These are phyloP conservation scores for Condylura cristata DNA, from an alignment of 2,113 vertebrate species.

Conservation along the genomic window DNA sequence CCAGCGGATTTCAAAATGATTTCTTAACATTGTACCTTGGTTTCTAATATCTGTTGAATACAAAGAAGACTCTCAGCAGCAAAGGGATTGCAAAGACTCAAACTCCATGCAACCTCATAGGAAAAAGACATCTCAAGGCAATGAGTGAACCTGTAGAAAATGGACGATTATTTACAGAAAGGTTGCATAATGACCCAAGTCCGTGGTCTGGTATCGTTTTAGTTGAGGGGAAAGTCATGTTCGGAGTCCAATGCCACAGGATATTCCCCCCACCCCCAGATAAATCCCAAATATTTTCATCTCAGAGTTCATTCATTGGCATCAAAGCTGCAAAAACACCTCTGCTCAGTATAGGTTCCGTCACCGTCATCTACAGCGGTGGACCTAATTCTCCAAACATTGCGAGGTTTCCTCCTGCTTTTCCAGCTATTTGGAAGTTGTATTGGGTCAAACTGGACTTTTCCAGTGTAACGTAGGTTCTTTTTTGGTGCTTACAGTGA, in stretches of 20 bases:
- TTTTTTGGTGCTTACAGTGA: slow-evolving; percentile 75
- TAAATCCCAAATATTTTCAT: slow-evolving; percentile 76
- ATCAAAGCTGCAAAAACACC: slow-evolving; percentile 63
- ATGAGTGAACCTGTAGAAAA: slow-evolving; percentile 53
- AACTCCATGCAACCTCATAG: neutral
- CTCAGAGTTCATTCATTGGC: slow-evolving; percentile 70
- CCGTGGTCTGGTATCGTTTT: slow-evolving; percentile 41
- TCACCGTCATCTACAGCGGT: slow-evolving; percentile 57
- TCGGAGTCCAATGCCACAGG: slow-evolving; percentile 65
- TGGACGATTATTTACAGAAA: slow-evolving; percentile 44
- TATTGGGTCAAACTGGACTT: slow-evolving; percentile 59
- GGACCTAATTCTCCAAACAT: slow-evolving; percentile 53
- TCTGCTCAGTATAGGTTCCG: slow-evolving; percentile 68
- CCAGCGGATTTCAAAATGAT: slow-evolving; percentile 49
- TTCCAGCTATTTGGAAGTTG: slow-evolving; percentile 52
- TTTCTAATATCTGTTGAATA: slow-evolving; percentile 43
- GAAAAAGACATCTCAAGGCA: slow-evolving; percentile 58
- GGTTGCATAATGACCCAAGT: slow-evolving; percentile 47
- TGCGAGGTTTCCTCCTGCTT: slow-evolving; percentile 18
- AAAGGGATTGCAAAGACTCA: neutral
- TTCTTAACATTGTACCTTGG: slow-evolving; percentile 45
- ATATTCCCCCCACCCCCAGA: slow-evolving; percentile 44
- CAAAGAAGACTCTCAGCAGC: neutral
- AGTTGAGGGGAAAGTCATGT: slow-evolving; percentile 62
- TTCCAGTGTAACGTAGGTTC: slow-evolving; percentile 70